Evolutionary conservation across 2,888 invertebrate genomes (phyloP), one percentile per base, ranked within the genome.

Genomic region (Entomobrya multifasciata): DNA sequence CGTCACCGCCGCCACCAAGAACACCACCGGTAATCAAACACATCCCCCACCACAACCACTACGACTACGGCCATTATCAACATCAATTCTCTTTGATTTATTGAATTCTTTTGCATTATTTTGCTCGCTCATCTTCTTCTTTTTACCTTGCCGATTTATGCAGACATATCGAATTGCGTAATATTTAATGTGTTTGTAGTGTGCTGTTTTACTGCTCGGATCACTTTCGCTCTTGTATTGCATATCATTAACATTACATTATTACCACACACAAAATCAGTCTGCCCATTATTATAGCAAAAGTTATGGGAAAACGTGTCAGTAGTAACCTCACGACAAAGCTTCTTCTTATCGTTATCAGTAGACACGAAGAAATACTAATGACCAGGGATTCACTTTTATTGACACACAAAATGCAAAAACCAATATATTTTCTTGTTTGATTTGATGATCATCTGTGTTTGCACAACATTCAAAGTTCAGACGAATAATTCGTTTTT

Each of bases 1-100:
- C 25, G 25, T 13, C 22, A 36, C n/a, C 27, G 27, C 60, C 13
- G n/a, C 57, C 22, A 57, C 13, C 57, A 65, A 70, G 20, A 70
- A 25, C 44, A 74, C 52, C 17, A 6, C 52, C 52, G 36, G 13
- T 74, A 52, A 55, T 55, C 52, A 74, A 30, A n/a, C n/a, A n/a
- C n/a, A n/a, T n/a, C n/a, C n/a, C n/a, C n/a, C n/a, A n/a, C n/a
- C n/a, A n/a, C n/a, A n/a, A n/a, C n/a, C n/a, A n/a, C n/a, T n/a
- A n/a, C n/a, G n/a, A n/a, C n/a, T n/a, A n/a, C n/a, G n/a, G n/a
- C n/a, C 13, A 36, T 36, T 15, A 74, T 30, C 27, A 74, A 25
- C 55, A 74, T 74, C 74, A 25, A n/a, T 60, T 60, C 55, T 17
- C 5, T 55, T 52, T 74, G 74, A 74, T 74, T 74, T 74, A 74